These are phyloP conservation scores for Mystacornis crossleyi DNA, from an alignment of 2,113 vertebrate genomes.

Conservation along the genomic window DNA sequence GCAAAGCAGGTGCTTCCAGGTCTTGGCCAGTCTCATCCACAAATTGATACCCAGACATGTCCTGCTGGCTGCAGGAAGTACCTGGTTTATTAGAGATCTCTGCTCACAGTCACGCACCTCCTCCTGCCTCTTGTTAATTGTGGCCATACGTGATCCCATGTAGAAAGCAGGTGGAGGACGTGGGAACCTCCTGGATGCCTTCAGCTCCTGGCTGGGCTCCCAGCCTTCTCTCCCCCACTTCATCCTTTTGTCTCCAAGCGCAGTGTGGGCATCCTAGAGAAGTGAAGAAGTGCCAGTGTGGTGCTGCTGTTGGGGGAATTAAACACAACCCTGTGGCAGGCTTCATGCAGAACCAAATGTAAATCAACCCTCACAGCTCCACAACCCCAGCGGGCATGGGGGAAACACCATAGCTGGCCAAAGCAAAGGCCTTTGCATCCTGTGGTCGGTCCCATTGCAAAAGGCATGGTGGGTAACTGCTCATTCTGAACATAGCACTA, in stretches of 20 bases:
- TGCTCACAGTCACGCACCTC: rapidly evolving
- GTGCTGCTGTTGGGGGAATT: background rate
- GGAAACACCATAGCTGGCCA: background rate
- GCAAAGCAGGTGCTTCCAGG: background rate
- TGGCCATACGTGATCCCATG: background rate
- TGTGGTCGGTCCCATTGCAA: background rate
- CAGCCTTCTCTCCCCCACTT: background rate
- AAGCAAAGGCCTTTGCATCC: background rate
- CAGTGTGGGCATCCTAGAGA: background rate
- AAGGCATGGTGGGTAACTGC: background rate
- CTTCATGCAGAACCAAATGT: background rate
- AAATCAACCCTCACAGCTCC: background rate
- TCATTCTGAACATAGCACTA: background rate
- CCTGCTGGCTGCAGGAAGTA: background rate
- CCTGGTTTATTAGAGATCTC: background rate
- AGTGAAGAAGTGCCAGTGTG: background rate
- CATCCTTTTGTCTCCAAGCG: background rate
- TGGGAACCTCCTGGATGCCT: background rate
- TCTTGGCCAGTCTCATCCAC: background rate
- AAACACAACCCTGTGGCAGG: background rate
- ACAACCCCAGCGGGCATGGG: rapidly evolving
- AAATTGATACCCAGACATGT: rapidly evolving
- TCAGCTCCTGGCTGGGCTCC: background rate
- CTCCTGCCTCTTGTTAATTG: background rate
- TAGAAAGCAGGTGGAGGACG: background rate